A percentile compares a stretch with the other conserved stretches of the same genome.
phyloP scores from a whole-genome alignment of 2,797 vertebrate species.

The Mormyrus hasselquistii region DNA sequence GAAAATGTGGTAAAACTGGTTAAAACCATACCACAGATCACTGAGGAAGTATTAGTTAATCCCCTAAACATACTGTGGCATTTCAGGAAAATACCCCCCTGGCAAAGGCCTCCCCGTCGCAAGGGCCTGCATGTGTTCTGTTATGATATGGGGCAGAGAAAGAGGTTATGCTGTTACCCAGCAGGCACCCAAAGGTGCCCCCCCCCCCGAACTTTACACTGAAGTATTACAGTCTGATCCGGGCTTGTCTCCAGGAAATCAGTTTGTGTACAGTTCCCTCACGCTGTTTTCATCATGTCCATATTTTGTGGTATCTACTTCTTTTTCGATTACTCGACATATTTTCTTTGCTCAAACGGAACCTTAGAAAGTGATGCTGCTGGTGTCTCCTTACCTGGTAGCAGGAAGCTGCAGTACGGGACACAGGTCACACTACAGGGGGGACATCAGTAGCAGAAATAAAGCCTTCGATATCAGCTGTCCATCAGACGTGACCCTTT shows the following conservation, averaged over 20 bases:
- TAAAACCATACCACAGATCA: constrained; percentile 30
- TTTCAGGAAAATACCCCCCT: not conserved
- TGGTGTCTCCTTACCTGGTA: not conserved
- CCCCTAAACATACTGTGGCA: not conserved
- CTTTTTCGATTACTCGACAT: not conserved
- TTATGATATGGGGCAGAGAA: not conserved
- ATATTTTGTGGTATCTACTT: not conserved
- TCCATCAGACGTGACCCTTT: not conserved
- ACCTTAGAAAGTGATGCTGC: not conserved
- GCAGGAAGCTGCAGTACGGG: not conserved
- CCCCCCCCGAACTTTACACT: constrained; percentile 4
- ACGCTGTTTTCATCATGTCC: not conserved
- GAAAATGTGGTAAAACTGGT: constrained; percentile 57
- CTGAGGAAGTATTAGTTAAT: not conserved
- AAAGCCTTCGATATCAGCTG: not conserved
- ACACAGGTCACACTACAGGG: not conserved
- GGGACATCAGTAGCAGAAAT: not conserved
- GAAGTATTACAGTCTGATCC: not conserved
- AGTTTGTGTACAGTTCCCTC: not conserved
- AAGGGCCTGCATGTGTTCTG: not conserved
- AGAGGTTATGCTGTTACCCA: not conserved
- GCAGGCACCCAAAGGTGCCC: not conserved
- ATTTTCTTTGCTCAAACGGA: not conserved
- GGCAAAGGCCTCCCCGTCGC: not conserved
- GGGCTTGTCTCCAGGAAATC: not conserved